These are phyloP conservation scores for Bombus consobrinus DNA, from an alignment of 1,140 invertebrate genomes.

Conservation along the genomic window DNA sequence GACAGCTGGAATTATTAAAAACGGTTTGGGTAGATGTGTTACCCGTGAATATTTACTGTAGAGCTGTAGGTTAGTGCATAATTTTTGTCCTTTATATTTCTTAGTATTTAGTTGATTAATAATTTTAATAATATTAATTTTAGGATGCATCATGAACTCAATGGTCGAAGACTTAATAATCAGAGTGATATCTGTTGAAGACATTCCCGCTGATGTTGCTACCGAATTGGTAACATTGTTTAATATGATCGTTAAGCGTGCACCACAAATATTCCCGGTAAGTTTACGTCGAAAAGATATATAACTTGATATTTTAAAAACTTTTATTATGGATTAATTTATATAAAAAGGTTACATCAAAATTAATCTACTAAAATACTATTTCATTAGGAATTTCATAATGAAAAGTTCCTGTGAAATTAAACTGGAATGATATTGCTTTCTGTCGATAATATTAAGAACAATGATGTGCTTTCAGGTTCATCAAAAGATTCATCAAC, in stretches of 20 bases:
- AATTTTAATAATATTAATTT: background rate
- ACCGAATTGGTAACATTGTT: conserved; percentile 85
- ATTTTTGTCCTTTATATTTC: conserved; percentile 22
- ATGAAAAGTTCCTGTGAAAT: conserved; percentile 54
- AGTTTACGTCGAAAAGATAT: conserved; percentile 54
- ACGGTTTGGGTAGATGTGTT: conserved; percentile 93
- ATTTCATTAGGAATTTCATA: conserved; percentile 12
- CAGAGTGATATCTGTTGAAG: conserved; percentile 85
- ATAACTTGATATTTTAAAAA: conserved; percentile 11
- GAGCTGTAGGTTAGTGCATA: conserved; percentile 83
- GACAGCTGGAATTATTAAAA: conserved; percentile 92
- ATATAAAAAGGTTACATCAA: conserved; percentile 48
- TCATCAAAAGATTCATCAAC: conserved; percentile 83
- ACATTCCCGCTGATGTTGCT: conserved; percentile 87
- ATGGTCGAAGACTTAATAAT: conserved; percentile 85
- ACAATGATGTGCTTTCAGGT: conserved; percentile 78
- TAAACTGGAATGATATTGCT: conserved; percentile 57
- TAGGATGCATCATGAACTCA: conserved; percentile 85
- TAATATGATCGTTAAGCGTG: conserved; percentile 83
- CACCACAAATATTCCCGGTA: conserved; percentile 85
- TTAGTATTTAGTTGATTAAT: background rate
- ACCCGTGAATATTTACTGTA: conserved; percentile 87
- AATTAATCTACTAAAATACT: background rate
- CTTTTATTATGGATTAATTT: conserved; percentile 34
- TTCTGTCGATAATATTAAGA: conserved; percentile 76